Percentiles rank a stretch among this genome's conserved stretches.
Evolutionary conservation across 2,888 invertebrate genomes (phyloP).

Genomic region (Euplagia quadripunctaria): DNA sequence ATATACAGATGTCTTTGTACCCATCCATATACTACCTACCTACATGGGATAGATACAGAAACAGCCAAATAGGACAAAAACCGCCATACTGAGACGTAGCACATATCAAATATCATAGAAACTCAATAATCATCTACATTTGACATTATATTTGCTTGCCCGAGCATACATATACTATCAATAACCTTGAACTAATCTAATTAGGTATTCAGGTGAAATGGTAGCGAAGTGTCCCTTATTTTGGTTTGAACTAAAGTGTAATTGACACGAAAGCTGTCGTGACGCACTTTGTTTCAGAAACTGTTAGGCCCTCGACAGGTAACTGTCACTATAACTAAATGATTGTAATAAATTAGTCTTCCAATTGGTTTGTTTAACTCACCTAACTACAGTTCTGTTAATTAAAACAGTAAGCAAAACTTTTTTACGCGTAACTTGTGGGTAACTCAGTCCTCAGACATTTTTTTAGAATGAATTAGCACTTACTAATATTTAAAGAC

Average conservation of each 20-base stretch:
- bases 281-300: slow-evolving; percentile 65
- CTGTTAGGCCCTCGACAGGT: slow-evolving; percentile 29
- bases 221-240: slow-evolving; percentile 63
- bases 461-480: not conserved
- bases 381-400: not conserved
- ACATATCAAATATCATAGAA: not conserved
- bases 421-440: not conserved
- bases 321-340: slow-evolving; percentile 8
- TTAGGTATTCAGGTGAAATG: slow-evolving; percentile 64
- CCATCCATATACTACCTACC: too few relatives aligned
- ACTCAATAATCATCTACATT: not conserved
- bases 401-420: not conserved
- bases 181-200: slow-evolving; percentile 59
- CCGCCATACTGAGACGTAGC: not conserved
- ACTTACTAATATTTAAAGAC: too few relatives aligned
- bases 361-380: slow-evolving; percentile 21
- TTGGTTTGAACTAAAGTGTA: slow-evolving; percentile 72
- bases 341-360: slow-evolving; percentile 24
- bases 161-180: slow-evolving; percentile 29
- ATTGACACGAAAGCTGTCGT: slow-evolving; percentile 78
- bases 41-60: not conserved
- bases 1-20: too few relatives aligned
- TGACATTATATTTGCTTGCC: not conserved
- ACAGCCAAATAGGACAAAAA: not conserved
- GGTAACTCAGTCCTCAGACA: not conserved